phyloP scores from a whole-genome alignment of 2,888 invertebrate genomes.

The Branchipolynoe longqiensis region DNA sequence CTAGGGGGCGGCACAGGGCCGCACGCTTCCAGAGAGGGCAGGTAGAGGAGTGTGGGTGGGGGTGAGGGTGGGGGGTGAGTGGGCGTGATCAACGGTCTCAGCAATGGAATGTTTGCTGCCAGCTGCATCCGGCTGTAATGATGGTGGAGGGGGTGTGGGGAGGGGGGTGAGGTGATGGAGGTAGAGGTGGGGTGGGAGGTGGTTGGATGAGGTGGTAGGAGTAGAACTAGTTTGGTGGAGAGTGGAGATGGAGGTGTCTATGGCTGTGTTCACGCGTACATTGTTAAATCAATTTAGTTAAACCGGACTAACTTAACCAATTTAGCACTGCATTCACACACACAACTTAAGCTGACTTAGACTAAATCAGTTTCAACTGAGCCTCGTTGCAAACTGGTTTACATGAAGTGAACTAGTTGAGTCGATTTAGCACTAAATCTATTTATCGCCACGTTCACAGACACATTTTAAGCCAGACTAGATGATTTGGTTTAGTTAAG shows the following conservation, averaged over 20 bases:
- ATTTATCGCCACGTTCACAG: too few species aligned
- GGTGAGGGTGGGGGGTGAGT: not conserved
- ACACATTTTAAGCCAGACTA: too few species aligned
- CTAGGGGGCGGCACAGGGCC: not conserved
- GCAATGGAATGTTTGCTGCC: not conserved
- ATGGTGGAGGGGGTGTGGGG: not conserved
- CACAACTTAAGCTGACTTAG: not conserved
- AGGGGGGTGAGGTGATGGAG: not conserved
- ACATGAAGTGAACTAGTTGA: too few species aligned
- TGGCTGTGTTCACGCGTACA: too few species aligned
- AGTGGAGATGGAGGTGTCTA: too few species aligned
- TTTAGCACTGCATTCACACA: too few species aligned
- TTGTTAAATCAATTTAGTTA: too few species aligned
- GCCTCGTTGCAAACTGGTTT: too few species aligned
- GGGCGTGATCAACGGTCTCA: not conserved
- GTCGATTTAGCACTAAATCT: too few species aligned
- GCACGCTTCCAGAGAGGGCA: not conserved
- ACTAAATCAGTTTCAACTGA: too few species aligned
- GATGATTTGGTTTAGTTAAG: too few species aligned
- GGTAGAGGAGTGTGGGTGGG: not conserved
- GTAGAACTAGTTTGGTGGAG: not conserved
- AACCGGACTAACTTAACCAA: too few species aligned
- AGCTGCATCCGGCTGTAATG: not conserved
- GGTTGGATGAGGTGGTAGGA: not conserved
- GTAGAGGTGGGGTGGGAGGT: not conserved